Evolutionary conservation across 2,888 invertebrate species (phyloP).

Genomic region (Plagiodera versicolora): DNA sequence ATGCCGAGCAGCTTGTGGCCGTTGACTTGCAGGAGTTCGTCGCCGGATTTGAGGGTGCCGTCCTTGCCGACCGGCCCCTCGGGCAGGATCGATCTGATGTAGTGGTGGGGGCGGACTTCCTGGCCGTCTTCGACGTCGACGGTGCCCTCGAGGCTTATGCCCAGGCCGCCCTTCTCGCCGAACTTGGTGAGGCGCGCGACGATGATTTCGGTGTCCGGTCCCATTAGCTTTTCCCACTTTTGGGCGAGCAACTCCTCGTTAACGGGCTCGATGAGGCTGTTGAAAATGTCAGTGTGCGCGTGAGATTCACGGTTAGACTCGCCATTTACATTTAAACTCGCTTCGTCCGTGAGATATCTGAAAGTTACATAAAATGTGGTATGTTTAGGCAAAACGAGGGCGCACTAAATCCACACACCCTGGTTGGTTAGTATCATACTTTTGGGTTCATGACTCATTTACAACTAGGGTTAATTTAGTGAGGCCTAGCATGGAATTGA

Average conservation of each 20-base stretch:
- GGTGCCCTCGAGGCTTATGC: slow-evolving; percentile 96
- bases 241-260: slow-evolving; percentile 77
- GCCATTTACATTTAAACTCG: slow-evolving; percentile 45
- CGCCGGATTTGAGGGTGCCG: slow-evolving; percentile 85
- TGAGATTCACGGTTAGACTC: slow-evolving; percentile 44
- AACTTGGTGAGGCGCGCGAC: slow-evolving; percentile 84
- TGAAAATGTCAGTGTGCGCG: slow-evolving; percentile 47
- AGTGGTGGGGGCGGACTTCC: slow-evolving; percentile 97
- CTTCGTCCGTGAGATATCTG: slow-evolving; percentile 54
- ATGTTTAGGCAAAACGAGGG: slow-evolving; percentile 38
- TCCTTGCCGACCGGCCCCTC: slow-evolving; percentile 97
- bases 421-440: slow-evolving; percentile 42
- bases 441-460: slow-evolving; percentile 35
- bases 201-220: slow-evolving; percentile 73
- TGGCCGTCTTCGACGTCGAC: slow-evolving; percentile 97
- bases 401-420: slow-evolving; percentile 40
- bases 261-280: slow-evolving; percentile 38
- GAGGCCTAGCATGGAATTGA: slow-evolving; percentile 33
- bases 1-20: slow-evolving; percentile 84
- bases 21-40: slow-evolving; percentile 94
- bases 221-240: slow-evolving; percentile 83
- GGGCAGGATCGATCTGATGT: slow-evolving; percentile 94
- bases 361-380: slow-evolving; percentile 50
- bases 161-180: slow-evolving; percentile 89
- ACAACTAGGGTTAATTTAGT: slow-evolving; percentile 34